These are phyloP conservation scores for Campoplex nolae DNA, from an alignment of 2,888 invertebrate genomes.

Conservation along the genomic window DNA sequence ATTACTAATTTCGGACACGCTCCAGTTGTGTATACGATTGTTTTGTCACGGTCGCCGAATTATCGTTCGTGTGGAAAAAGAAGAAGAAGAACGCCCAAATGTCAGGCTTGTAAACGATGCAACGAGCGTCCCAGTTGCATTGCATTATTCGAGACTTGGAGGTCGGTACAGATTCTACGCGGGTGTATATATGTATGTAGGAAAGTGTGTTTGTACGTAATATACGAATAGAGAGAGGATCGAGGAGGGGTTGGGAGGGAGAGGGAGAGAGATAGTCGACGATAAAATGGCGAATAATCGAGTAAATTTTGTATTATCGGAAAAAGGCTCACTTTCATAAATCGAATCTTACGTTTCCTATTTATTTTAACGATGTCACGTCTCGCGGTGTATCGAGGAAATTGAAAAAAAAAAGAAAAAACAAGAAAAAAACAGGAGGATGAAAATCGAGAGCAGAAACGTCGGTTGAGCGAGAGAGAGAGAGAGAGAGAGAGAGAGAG, in stretches of 20 bases:
- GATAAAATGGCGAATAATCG: conserved; percentile 21
- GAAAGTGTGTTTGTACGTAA: conserved; percentile 12
- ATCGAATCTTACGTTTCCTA: conserved; percentile 34
- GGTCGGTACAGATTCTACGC: conserved; percentile 25
- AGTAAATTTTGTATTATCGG: conserved; percentile 26
- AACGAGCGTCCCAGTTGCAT: conserved; percentile 69
- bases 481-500: too few species aligned
- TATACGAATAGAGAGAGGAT: not conserved
- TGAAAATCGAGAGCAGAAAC: not conserved
- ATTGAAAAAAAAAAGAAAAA: not conserved
- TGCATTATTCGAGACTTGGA: conserved; percentile 55
- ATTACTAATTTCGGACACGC: conserved; percentile 61
- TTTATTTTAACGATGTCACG: conserved; percentile 47
- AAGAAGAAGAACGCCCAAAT: conserved; percentile 60
- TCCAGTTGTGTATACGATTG: conserved; percentile 52
- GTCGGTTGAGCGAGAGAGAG: not conserved
- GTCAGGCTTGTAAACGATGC: conserved; percentile 68
- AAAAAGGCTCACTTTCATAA: not conserved
- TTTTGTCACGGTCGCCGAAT: conserved; percentile 65
- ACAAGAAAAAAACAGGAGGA: not conserved
- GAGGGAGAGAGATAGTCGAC: not conserved
- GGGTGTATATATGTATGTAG: not conserved
- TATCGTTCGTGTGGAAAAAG: conserved; percentile 55
- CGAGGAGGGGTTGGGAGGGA: not conserved
- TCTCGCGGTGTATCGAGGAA: not conserved